phyloP scores from a whole-genome alignment of 92 coral and sea anemone species.

The Heliopora coerulea region DNA sequence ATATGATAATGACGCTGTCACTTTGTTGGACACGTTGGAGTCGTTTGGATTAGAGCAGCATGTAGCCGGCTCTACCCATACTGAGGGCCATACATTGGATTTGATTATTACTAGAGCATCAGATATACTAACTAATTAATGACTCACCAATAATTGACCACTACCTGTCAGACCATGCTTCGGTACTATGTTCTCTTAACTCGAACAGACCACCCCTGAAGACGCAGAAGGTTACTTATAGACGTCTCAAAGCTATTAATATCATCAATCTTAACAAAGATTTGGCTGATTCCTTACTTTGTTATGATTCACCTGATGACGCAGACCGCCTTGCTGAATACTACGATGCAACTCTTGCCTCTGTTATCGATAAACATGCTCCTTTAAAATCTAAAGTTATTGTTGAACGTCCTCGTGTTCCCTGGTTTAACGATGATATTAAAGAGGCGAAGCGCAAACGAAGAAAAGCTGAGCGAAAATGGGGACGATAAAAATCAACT shows the following conservation, averaged over 20 bases:
- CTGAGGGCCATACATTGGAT: conserved; percentile 36
- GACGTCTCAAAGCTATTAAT: conserved; percentile 46
- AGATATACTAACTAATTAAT: conserved; percentile 18
- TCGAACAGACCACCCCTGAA: conserved; percentile 51
- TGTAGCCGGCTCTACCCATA: conserved; percentile 8
- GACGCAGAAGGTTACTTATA: conserved; percentile 39
- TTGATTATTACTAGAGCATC: conserved; percentile 37
- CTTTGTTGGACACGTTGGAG: conserved; percentile 32
- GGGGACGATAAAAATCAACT: conserved; percentile 40
- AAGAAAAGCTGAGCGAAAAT: conserved; percentile 58
- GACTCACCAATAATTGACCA: conserved; percentile 29
- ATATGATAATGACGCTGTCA: not conserved
- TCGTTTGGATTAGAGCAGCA: conserved; percentile 31
- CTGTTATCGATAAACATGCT: conserved; percentile 49
- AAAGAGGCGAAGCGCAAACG: conserved; percentile 42
- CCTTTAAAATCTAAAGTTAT: conserved; percentile 34
- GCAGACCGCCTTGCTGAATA: conserved; percentile 34
- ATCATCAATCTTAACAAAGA: conserved; percentile 37
- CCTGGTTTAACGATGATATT: conserved; percentile 48
- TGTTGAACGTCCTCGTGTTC: conserved; percentile 46
- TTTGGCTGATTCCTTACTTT: conserved; percentile 40
- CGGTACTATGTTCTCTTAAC: conserved; percentile 40
- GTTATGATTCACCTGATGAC: conserved; percentile 25
- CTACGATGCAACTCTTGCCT: conserved; percentile 49
- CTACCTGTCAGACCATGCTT: conserved; percentile 53